phyloP scores from a whole-genome alignment of 2,888 invertebrate species.

The Cosmia trapezina region DNA sequence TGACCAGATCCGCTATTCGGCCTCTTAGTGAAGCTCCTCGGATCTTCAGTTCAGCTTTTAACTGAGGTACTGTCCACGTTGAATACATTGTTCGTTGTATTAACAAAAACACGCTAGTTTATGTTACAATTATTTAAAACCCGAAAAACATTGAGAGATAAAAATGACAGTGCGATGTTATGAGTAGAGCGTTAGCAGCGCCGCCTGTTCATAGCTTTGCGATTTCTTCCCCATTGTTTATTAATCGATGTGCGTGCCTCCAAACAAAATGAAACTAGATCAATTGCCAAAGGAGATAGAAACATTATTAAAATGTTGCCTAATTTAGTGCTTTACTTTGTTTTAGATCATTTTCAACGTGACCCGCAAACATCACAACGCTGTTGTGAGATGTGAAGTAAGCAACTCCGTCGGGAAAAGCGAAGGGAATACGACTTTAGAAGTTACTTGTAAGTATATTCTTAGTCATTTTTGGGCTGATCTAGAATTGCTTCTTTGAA shows the following conservation, averaged over 20 bases:
- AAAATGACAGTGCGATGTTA: too few relatives aligned
- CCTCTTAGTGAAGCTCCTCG: too few relatives aligned
- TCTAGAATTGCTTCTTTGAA: neutral
- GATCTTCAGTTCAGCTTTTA: too few relatives aligned
- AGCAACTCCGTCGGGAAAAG: constrained; percentile 97
- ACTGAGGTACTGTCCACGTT: too few relatives aligned
- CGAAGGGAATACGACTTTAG: constrained; percentile 95
- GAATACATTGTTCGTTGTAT: too few relatives aligned
- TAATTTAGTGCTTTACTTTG: constrained; percentile 46
- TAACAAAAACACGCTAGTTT: too few relatives aligned
- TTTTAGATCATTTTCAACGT: constrained; percentile 94
- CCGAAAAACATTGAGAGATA: too few relatives aligned
- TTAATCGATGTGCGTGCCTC: neutral
- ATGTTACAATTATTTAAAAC: too few relatives aligned
- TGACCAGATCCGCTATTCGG: too few relatives aligned
- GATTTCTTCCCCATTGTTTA: too few relatives aligned
- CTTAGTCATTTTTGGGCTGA: neutral
- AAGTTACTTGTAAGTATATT: constrained; percentile 95
- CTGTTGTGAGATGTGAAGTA: constrained; percentile 97
- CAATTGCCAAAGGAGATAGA: neutral
- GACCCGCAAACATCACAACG: constrained; percentile 95
- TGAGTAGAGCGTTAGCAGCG: too few relatives aligned
- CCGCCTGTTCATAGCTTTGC: too few relatives aligned
- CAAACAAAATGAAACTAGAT: neutral
- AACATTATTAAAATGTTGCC: neutral